Evolutionary conservation across 1,140 invertebrate genomes (phyloP).

Genomic region (Listronotus oregonensis): DNA sequence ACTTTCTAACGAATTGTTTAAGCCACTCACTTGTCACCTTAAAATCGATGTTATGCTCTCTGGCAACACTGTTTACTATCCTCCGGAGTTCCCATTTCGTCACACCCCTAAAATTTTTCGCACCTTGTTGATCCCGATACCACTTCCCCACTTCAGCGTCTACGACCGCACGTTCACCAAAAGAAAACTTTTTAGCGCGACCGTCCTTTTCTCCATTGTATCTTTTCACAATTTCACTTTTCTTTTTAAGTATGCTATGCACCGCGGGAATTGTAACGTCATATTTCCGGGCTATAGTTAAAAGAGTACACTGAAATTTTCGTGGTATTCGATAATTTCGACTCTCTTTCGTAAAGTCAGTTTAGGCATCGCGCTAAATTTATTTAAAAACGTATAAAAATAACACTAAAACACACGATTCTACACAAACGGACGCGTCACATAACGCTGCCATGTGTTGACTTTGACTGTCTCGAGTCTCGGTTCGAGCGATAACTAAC

Average conservation of each 20-base stretch:
- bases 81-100: not conserved
- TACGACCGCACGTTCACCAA: not conserved
- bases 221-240: not conserved
- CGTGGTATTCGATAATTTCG: slow-evolving; percentile 2
- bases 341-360: not conserved
- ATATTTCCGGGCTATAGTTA: not conserved
- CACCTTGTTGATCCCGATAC: not conserved
- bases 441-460: no score
- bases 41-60: not conserved
- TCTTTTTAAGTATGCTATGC: not conserved
- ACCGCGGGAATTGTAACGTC: not conserved
- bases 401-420: not conserved
- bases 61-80: not conserved
- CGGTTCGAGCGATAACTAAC: no score
- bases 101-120: not conserved
- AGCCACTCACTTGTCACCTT: not conserved
- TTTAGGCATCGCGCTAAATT: not conserved
- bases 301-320: not conserved
- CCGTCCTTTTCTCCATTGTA: slow-evolving; percentile 3
- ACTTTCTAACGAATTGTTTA: slow-evolving; percentile 3
- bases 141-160: not conserved
- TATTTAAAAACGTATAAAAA: not conserved
- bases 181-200: slow-evolving; percentile 2
- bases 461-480: no score
- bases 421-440: not conserved